These are phyloP conservation scores for Bactericera cockerelli DNA, from an alignment of 1,140 invertebrate genomes.

Conservation along the genomic window DNA sequence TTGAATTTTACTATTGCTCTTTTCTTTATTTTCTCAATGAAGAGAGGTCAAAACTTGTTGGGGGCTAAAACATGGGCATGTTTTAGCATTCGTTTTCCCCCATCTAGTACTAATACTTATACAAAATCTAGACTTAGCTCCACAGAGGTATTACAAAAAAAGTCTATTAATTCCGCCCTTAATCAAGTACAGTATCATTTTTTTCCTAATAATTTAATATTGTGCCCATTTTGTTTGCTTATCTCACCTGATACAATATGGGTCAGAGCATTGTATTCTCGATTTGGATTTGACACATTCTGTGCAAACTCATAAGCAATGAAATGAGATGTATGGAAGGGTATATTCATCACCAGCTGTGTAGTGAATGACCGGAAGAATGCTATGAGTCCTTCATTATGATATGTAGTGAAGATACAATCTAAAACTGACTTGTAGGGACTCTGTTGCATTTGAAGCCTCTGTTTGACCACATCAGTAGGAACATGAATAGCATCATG, in stretches of 20 bases:
- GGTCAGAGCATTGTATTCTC: slow-evolving; percentile 71
- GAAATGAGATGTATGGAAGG: slow-evolving; percentile 93
- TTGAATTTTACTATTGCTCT: no score
- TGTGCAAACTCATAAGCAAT: slow-evolving; percentile 87
- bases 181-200: no score
- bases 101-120: no score
- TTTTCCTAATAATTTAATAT: no score
- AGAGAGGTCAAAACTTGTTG: no score
- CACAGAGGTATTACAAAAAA: no score
- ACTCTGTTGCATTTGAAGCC: slow-evolving; percentile 94
- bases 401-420: slow-evolving; percentile 64
- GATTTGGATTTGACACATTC: slow-evolving; percentile 60
- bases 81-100: no score
- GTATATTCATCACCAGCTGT: slow-evolving; percentile 94
- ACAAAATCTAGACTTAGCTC: no score
- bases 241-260: slow-evolving; percentile 52
- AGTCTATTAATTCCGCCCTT: no score
- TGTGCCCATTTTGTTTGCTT: no score
- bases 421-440: slow-evolving; percentile 72
- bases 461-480: slow-evolving; percentile 97
- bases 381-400: slow-evolving; percentile 70
- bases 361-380: slow-evolving; percentile 97
- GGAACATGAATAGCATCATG: slow-evolving; percentile 99
- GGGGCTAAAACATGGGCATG: no score
- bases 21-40: no score